Evolutionary conservation across 2,797 vertebrate species (phyloP).

Genomic region (Rhynchotus rufescens): DNA sequence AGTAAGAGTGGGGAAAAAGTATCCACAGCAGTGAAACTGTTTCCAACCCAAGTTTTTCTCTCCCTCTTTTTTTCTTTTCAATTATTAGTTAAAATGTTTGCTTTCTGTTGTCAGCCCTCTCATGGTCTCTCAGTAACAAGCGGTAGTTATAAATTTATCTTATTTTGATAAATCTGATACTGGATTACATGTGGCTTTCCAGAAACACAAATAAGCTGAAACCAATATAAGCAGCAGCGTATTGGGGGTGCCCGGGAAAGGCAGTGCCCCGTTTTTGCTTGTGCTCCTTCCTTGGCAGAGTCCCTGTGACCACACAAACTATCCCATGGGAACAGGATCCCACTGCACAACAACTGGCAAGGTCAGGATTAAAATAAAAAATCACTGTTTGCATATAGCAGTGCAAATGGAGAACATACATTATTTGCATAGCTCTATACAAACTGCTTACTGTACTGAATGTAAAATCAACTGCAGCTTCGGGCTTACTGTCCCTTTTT

Average conservation of each 20-base stretch:
- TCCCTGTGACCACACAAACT: background rate
- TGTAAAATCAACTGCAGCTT: background rate
- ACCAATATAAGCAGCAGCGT: background rate
- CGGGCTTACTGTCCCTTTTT: background rate
- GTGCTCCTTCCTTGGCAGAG: rapidly evolving
- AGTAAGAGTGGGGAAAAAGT: background rate
- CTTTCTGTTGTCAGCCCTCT: background rate
- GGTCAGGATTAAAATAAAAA: background rate
- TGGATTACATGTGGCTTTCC: background rate
- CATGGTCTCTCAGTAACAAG: background rate
- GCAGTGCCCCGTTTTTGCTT: background rate
- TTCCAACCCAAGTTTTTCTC: background rate
- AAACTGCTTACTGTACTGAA: background rate
- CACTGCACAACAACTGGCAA: background rate
- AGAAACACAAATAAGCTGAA: background rate
- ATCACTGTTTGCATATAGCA: background rate
- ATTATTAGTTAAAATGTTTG: background rate
- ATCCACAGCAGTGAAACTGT: background rate
- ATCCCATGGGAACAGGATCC: background rate
- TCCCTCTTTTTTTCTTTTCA: background rate
- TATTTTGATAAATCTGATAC: background rate
- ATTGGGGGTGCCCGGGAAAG: background rate
- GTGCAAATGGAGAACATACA: background rate
- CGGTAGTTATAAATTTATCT: background rate
- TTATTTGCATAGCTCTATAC: background rate